These are phyloP conservation scores for Bilobella aurantiaca DNA, from an alignment of 1,140 invertebrate genomes.

Conservation along the genomic window DNA sequence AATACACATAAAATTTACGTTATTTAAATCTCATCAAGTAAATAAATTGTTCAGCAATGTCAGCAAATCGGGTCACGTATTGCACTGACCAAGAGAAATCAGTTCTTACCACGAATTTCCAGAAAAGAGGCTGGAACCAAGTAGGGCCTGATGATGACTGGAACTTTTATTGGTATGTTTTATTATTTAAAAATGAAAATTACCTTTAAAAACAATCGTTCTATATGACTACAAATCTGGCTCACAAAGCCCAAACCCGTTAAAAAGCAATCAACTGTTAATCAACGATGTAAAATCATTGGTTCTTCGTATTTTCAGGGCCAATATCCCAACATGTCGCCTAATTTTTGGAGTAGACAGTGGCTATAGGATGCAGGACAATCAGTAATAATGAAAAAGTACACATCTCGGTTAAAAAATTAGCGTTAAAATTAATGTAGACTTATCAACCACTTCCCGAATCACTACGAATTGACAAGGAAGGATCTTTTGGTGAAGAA, in stretches of 20 bases:
- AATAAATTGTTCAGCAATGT: neutral
- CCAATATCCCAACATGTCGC: slow-evolving; percentile 75
- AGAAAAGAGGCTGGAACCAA: slow-evolving; percentile 81
- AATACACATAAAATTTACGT: too few species aligned
- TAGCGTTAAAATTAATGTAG: slow-evolving; percentile 38
- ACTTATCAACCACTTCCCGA: slow-evolving; percentile 82
- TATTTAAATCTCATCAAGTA: too few species aligned
- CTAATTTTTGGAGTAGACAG: slow-evolving; percentile 86
- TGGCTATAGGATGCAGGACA: slow-evolving; percentile 80
- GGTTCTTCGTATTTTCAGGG: slow-evolving; percentile 45
- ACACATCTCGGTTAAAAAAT: neutral
- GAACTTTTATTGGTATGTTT: slow-evolving; percentile 82
- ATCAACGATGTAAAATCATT: too few species aligned
- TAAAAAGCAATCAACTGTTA: too few species aligned
- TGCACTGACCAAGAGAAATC: slow-evolving; percentile 90
- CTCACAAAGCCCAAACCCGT: too few species aligned
- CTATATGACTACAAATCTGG: too few species aligned
- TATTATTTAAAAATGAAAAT: too few species aligned
- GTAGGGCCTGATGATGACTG: slow-evolving; percentile 87
- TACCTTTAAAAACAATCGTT: too few species aligned
- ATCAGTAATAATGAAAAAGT: slow-evolving; percentile 53
- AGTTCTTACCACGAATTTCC: slow-evolving; percentile 86
- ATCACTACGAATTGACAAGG: slow-evolving; percentile 86
- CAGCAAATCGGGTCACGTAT: slow-evolving; percentile 58
- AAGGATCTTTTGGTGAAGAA: slow-evolving; percentile 94